phyloP scores from a whole-genome alignment of 2,113 vertebrate genomes.

The Clinocottus analis region DNA sequence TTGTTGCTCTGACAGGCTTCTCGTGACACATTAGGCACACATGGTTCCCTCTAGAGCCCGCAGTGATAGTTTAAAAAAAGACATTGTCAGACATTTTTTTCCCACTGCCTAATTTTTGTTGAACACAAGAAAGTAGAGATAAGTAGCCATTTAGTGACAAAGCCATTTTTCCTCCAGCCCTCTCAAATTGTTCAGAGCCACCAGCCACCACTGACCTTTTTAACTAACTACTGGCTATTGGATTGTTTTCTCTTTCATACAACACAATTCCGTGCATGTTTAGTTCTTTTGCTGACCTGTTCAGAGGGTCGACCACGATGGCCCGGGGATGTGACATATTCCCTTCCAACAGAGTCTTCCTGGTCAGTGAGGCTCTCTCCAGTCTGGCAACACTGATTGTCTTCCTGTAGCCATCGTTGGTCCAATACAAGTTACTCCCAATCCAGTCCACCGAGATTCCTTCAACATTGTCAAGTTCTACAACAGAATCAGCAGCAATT shows the following conservation, averaged over 20 bases:
- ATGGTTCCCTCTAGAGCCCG: background rate
- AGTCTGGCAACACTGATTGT: slow-evolving; percentile 95
- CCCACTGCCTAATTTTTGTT: background rate
- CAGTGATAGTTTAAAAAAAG: background rate
- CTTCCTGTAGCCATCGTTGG: slow-evolving; percentile 97
- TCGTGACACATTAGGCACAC: background rate
- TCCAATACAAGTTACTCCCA: slow-evolving; percentile 98
- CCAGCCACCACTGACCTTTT: background rate
- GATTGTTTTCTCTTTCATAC: background rate
- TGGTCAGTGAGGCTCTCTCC: slow-evolving; percentile 92
- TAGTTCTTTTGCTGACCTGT: slow-evolving; percentile 84
- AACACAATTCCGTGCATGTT: background rate
- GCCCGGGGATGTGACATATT: slow-evolving; percentile 98
- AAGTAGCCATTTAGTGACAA: background rate
- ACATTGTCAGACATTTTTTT: background rate
- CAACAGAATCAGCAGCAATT: slow-evolving; percentile 2
- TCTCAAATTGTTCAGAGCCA: background rate
- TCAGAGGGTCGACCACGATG: slow-evolving; percentile 96
- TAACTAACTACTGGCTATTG: background rate
- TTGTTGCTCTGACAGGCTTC: background rate
- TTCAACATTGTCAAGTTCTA: slow-evolving; percentile 98
- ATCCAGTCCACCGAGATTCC: slow-evolving; percentile 99
- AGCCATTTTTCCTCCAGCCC: background rate
- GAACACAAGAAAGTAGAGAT: background rate
- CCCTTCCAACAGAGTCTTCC: slow-evolving; percentile 94